Evolutionary conservation across 2,113 vertebrate species (phyloP).

Genomic region (Micronisus gabar): DNA sequence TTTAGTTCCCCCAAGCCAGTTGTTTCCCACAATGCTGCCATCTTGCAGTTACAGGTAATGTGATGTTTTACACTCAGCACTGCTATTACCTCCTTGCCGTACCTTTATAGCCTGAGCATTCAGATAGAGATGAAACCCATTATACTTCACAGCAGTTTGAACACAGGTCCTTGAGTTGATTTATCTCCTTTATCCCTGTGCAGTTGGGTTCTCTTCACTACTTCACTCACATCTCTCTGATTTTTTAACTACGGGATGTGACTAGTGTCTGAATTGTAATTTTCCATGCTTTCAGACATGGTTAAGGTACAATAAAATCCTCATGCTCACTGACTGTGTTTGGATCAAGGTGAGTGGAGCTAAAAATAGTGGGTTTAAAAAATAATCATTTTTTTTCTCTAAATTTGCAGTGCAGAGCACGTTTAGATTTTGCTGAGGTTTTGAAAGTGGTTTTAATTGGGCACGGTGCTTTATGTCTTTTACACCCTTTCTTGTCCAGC

Average conservation of each 20-base stretch:
- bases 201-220: neutral
- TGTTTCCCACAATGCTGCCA: neutral
- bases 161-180: constrained; percentile 43
- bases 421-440: constrained; percentile 35
- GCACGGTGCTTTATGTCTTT: neutral
- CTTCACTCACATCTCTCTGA: neutral
- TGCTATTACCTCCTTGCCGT: neutral
- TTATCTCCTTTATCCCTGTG: constrained; percentile 27
- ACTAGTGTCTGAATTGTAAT: constrained; percentile 21
- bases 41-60: neutral
- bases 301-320: constrained; percentile 34
- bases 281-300: constrained; percentile 23
- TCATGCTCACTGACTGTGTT: neutral
- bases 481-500: neutral
- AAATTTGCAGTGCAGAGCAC: neutral
- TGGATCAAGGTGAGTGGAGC: constrained; percentile 8
- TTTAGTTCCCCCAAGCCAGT: neutral
- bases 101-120: constrained; percentile 1
- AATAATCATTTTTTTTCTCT: neutral
- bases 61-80: neutral
- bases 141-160: constrained; percentile 48
- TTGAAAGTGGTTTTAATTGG: constrained; percentile 15
- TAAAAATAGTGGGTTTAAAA: neutral
- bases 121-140: constrained; percentile 28
- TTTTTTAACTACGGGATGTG: constrained; percentile 11